Evolutionary conservation across 2,113 vertebrate species (phyloP), one percentile per base, ranked within the genome.

Genomic region (Cyphomyrus plagiostoma): DNA sequence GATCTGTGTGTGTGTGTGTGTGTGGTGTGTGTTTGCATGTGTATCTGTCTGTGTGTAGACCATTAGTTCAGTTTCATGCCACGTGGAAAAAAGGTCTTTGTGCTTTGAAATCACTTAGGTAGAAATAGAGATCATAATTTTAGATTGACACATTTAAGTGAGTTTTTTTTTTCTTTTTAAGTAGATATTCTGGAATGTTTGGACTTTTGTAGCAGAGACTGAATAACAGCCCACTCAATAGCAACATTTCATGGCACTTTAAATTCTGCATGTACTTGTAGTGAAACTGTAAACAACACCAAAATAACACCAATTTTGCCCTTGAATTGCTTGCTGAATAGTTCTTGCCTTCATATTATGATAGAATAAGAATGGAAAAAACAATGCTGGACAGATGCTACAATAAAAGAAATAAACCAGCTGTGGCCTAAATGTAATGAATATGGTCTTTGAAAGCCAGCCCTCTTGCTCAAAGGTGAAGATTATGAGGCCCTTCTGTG

Each of bases 381-480:
- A 86, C 10, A 45, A 89, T 93, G 93, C 93, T 83, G 56, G 90
- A 87, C 91, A 92, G 82, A 91, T 91, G 91, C 86, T 88, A 91
- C 88, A 94, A 88, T 91, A 93, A 93, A 93, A 91, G 92, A 66
- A 86, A 86, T 88, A 92, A 90, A 42, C 91, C 89, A 91, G 92
- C 92, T 94, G 92, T 92, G 90, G 89, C 26, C 91, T 89, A 88
- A 89, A 92, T 87, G 91, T 80, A 91, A 90, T 35, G 35, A 80
- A 80, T 80, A 49, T 86, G 83, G 45, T 26, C 5, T 26, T 96
- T 95, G 95, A 95, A 95, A 95, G 92, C 84, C 90, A 92, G 93
- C 83, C 83, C 46, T 86, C 95, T 93, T 92, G 88, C 90, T 93
- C 91, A 89, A 92, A 89, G 92, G 92, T 87, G 91, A 89, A 94